These are phyloP conservation scores for Psylliodes chrysocephalus DNA, from an alignment of 2,888 invertebrate species.

Conservation along the genomic window DNA sequence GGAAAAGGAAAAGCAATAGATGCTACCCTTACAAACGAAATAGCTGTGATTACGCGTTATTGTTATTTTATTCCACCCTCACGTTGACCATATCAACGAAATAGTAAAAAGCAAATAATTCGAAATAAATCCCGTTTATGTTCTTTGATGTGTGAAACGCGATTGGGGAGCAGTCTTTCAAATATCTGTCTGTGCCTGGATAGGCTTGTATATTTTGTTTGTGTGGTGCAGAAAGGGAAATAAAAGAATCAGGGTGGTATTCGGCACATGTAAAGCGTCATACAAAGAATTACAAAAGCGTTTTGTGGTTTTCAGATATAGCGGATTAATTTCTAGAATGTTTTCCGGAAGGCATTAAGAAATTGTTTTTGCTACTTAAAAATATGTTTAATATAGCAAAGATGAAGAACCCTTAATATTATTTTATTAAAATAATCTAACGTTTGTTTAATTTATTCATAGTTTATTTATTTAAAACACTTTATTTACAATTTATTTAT, in stretches of 20 bases:
- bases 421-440: too few relatives aligned
- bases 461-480: too few relatives aligned
- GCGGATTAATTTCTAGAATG: too few relatives aligned
- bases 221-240: not conserved
- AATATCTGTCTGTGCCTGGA: slow-evolving; percentile 34
- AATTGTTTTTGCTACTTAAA: too few relatives aligned
- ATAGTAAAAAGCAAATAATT: slow-evolving; percentile 52
- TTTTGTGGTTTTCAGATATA: too few relatives aligned
- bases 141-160: slow-evolving; percentile 49
- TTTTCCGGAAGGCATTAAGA: too few relatives aligned
- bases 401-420: too few relatives aligned
- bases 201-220: slow-evolving; percentile 5
- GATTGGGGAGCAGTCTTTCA: slow-evolving; percentile 37
- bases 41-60: slow-evolving; percentile 31
- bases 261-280: too few relatives aligned
- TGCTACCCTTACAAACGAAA: slow-evolving; percentile 24
- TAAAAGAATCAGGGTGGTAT: not conserved
- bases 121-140: slow-evolving; percentile 52
- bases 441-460: too few relatives aligned
- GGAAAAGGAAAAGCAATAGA: slow-evolving; percentile 29
- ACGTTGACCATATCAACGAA: slow-evolving; percentile 31
- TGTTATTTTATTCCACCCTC: slow-evolving; percentile 20
- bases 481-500: too few relatives aligned
- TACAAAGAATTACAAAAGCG: too few relatives aligned
- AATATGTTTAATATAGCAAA: too few relatives aligned